Base-by-base conservation (phyloP, 2,888 invertebrate species). In the Amphiduros pacificus region DNA sequence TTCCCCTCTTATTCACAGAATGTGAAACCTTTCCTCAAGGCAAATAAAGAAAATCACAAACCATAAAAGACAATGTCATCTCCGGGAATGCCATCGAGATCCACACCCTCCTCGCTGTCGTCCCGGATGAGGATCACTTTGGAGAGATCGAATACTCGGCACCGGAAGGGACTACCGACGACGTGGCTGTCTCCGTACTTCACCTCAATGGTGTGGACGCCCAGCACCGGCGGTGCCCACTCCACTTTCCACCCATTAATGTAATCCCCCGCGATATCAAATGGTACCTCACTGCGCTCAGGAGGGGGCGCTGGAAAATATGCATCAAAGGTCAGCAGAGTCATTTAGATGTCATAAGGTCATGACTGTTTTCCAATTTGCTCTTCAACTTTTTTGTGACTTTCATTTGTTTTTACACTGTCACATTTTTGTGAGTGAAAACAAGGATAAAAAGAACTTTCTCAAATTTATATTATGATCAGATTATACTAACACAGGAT, bases 401-500 rank as follows among this genome's bases (percentile, higher is more conserved):
- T n/a, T n/a, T n/a, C n/a, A n/a, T n/a, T n/a, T n/a, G n/a, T n/a
- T n/a, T n/a, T n/a, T n/a, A n/a, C n/a, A n/a, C n/a, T n/a, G n/a
- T n/a, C n/a, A n/a, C n/a, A n/a, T n/a, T n/a, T n/a, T n/a, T n/a
- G n/a, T n/a, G n/a, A n/a, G n/a, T n/a, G n/a, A n/a, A n/a, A n/a
- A n/a, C n/a, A n/a, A n/a, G n/a, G n/a, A n/a, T n/a, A n/a, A n/a
- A n/a, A n/a, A n/a, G n/a, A n/a, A n/a, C n/a, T n/a, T n/a, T n/a
- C n/a, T n/a, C n/a, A n/a, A n/a, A n/a, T n/a, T n/a, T n/a, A n/a
- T n/a, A 36, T 36, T 9, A 36, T 11, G 17, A 48, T 40, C 2
- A 17, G 2, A 31, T 22, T 17, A 31, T 28, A 69, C 72, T 68
- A 62, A 73, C 75, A 69, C 53, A 68, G 67, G 44, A 75, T 71